These are phyloP conservation scores for Eupithecia abbreviata DNA, from an alignment of 2,888 invertebrate genomes.

Conservation along the genomic window DNA sequence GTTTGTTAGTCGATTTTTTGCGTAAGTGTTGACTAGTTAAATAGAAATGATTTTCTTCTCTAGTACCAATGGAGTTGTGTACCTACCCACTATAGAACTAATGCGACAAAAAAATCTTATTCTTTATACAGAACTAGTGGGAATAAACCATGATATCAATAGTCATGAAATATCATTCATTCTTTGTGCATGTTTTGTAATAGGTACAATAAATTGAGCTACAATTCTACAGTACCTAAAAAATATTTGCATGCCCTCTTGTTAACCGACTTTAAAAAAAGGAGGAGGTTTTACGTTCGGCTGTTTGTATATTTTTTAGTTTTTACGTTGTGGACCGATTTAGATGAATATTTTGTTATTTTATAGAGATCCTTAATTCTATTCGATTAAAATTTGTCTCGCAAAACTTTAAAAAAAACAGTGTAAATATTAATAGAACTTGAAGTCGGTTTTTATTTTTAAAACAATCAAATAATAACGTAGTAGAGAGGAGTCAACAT, in stretches of 20 bases:
- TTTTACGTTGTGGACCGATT: no score
- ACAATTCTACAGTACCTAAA: not conserved
- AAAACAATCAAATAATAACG: no score
- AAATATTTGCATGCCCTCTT: not conserved
- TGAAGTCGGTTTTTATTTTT: no score
- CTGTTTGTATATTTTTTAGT: no score
- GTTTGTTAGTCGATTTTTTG: constrained; percentile 37
- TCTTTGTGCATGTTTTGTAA: not conserved
- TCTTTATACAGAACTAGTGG: not conserved
- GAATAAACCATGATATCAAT: not conserved
- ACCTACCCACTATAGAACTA: not conserved
- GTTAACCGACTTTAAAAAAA: no score
- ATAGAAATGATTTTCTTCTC: not conserved
- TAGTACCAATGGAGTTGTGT: not conserved
- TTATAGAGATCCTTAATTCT: no score
- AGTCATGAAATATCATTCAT: not conserved
- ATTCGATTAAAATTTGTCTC: no score
- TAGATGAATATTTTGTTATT: no score
- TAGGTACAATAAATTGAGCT: not conserved
- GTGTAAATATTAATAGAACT: no score
- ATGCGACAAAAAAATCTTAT: not conserved
- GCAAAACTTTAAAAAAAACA: no score
- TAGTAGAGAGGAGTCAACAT: not conserved
- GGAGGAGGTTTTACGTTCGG: no score
- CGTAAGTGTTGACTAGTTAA: constrained; percentile 23